A percentile compares a stretch with the other conserved stretches of the same genome.
Conservation (phyloP, 1,140 invertebrate genomes). For the Colletes latitarsis region DNA sequence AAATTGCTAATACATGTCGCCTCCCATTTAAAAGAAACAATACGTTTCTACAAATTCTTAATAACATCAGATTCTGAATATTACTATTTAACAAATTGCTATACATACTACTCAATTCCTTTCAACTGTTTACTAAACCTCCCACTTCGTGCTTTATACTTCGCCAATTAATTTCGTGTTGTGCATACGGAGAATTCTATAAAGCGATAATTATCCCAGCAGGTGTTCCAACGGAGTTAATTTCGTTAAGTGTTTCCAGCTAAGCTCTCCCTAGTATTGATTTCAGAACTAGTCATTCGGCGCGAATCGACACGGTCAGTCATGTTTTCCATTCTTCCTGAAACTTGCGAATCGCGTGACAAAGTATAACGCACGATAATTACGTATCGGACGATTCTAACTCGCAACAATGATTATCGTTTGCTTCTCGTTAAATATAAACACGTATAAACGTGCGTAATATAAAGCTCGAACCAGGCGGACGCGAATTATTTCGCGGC, state of each 20-base stretch:
- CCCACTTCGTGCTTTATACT: no score
- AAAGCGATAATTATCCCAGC: slow-evolving; percentile 33
- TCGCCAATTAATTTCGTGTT: background rate
- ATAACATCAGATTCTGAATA: no score
- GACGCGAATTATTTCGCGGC: slow-evolving; percentile 62
- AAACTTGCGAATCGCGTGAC: slow-evolving; percentile 73
- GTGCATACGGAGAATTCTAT: background rate
- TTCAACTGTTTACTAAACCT: no score
- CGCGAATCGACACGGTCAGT: slow-evolving; percentile 69
- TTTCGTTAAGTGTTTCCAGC: slow-evolving; percentile 59
- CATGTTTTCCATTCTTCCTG: slow-evolving; percentile 42
- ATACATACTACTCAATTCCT: no score
- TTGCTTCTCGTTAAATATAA: slow-evolving; percentile 22
- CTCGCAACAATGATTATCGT: slow-evolving; percentile 45
- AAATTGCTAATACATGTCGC: no score
- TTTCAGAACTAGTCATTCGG: slow-evolving; percentile 61
- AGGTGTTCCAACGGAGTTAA: slow-evolving; percentile 44
- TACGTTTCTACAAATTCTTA: no score
- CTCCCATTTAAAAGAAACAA: no score
- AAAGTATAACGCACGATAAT: slow-evolving; percentile 74
- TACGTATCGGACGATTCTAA: slow-evolving; percentile 27
- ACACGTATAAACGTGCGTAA: no score
- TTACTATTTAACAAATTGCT: no score
- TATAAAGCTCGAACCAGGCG: slow-evolving; percentile 57
- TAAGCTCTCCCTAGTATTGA: slow-evolving; percentile 64